Percentiles rank a stretch among this genome's conserved stretches.
Conservation (phyloP, 2,888 invertebrate species). For the Buathra laborator region DNA sequence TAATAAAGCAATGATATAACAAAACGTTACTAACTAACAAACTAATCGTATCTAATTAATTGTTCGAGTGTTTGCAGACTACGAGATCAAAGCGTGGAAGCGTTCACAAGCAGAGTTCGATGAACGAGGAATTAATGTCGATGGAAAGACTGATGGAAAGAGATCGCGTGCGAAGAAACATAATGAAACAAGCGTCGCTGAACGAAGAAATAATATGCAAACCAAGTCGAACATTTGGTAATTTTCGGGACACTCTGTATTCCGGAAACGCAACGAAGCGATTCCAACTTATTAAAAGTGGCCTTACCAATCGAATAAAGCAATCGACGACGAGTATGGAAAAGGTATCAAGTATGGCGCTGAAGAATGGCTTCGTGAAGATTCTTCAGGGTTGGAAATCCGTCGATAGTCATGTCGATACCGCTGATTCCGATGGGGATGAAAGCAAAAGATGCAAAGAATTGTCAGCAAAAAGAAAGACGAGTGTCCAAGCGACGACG, state of each 20-base stretch:
- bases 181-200: slow-evolving; percentile 95
- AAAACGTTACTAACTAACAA: too few relatives aligned
- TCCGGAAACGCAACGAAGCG: slow-evolving; percentile 90
- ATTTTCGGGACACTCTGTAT: slow-evolving; percentile 91
- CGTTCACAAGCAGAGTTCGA: slow-evolving; percentile 93
- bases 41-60: background rate
- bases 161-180: slow-evolving; percentile 92
- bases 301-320: slow-evolving; percentile 93
- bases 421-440: slow-evolving; percentile 45
- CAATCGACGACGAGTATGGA: slow-evolving; percentile 94
- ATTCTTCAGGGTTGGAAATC: slow-evolving; percentile 91
- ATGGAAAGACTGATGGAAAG: slow-evolving; percentile 94
- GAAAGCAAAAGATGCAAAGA: slow-evolving; percentile 4
- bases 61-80: background rate
- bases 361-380: slow-evolving; percentile 92
- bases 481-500: slow-evolving; percentile 77
- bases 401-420: slow-evolving; percentile 70
- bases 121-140: slow-evolving; percentile 96
- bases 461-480: slow-evolving; percentile 68
- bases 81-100: slow-evolving; percentile 84
- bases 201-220: slow-evolving; percentile 94
- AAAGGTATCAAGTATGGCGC: slow-evolving; percentile 90
- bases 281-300: slow-evolving; percentile 92
- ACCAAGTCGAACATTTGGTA: slow-evolving; percentile 87
- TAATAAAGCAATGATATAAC: background rate